phyloP scores from a whole-genome alignment of 1,140 invertebrate genomes.

The Zeugodacus cucurbitae region DNA sequence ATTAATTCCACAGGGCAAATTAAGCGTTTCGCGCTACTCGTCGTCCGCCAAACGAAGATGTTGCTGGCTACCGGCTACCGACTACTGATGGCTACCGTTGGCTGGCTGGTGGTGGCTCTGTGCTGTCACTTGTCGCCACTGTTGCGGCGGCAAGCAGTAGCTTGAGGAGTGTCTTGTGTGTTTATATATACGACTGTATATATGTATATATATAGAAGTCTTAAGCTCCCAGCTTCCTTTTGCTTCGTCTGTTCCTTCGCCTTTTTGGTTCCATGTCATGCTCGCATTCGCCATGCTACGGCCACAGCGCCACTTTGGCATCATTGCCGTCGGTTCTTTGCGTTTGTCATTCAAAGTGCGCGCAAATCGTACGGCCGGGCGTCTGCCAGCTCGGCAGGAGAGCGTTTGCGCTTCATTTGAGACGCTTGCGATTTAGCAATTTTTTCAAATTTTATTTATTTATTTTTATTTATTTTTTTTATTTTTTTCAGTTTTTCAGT shows the following conservation, averaged over 20 bases:
- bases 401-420: neutral
- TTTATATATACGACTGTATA: neutral
- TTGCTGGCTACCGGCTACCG: neutral
- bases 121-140: constrained; percentile 5
- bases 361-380: neutral
- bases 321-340: neutral
- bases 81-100: neutral
- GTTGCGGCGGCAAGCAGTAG: neutral
- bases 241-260: neutral
- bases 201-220: neutral
- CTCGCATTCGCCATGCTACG: neutral
- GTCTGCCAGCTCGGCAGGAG: neutral
- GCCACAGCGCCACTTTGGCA: neutral
- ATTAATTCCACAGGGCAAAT: constrained; percentile 28
- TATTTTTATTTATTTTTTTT: neutral
- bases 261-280: neutral
- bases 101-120: neutral
- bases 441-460: neutral
- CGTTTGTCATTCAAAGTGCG: neutral
- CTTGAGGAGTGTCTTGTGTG: neutral
- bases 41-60: neutral
- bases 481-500: neutral
- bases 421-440: neutral
- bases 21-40: constrained; percentile 30
- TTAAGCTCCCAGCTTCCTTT: neutral